A percentile compares a stretch with the other conserved stretches of the same genome.
Evolutionary conservation across 2,888 invertebrate genomes (phyloP).

Genomic region (Thecophora atra): DNA sequence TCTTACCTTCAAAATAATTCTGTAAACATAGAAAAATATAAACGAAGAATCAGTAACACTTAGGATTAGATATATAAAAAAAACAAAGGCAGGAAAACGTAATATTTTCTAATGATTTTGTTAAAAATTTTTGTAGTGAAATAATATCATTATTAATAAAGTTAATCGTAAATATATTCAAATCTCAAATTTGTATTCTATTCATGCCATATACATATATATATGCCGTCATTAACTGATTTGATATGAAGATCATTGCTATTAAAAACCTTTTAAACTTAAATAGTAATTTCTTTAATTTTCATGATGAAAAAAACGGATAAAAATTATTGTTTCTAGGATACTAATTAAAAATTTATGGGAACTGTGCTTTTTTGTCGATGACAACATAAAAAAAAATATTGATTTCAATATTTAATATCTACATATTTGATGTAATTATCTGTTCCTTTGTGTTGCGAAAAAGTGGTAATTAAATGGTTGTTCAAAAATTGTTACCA

Average conservation of each 20-base stretch:
- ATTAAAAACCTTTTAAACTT: not conserved
- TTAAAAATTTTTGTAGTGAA: slow-evolving; percentile 36
- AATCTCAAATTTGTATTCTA: slow-evolving; percentile 13
- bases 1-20: slow-evolving; percentile 31
- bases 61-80: slow-evolving; percentile 27
- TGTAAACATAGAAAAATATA: slow-evolving; percentile 25
- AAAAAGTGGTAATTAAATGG: no score
- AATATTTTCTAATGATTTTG: slow-evolving; percentile 37
- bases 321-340: not conserved
- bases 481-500: no score
- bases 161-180: slow-evolving; percentile 31
- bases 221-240: not conserved
- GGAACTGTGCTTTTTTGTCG: no score
- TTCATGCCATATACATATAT: not conserved
- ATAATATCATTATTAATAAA: slow-evolving; percentile 36
- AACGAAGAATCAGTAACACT: slow-evolving; percentile 16
- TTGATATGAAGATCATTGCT: not conserved
- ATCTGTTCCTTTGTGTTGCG: no score
- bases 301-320: not conserved
- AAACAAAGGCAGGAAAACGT: slow-evolving; percentile 31
- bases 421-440: no score
- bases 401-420: no score
- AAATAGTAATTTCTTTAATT: not conserved
- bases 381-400: no score
- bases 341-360: not conserved